phyloP scores from a whole-genome alignment of 2,888 invertebrate genomes.

The Germaria angustata region DNA sequence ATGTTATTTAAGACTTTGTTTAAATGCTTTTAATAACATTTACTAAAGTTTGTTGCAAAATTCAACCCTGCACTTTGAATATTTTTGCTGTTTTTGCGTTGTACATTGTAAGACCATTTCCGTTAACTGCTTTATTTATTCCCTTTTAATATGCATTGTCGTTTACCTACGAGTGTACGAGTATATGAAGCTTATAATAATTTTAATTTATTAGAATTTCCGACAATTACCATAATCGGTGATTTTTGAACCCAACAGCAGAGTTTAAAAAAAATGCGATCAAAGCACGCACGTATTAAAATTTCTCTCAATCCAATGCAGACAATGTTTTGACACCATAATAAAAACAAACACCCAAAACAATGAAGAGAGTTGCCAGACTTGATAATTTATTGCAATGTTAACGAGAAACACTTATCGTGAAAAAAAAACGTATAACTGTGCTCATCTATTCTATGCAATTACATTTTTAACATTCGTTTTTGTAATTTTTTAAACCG shows the following conservation, averaged over 20 bases:
- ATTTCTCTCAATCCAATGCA: background rate
- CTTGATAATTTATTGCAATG: too few species aligned
- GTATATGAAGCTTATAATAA: constrained; percentile 4
- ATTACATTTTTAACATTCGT: too few species aligned
- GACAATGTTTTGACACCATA: constrained; percentile 27
- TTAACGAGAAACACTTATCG: too few species aligned
- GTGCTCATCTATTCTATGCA: too few species aligned
- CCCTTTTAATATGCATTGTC: constrained; percentile 2
- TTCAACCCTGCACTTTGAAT: constrained; percentile 23
- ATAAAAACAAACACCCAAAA: background rate
- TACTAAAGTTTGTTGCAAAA: too few species aligned
- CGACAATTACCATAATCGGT: constrained; percentile 56
- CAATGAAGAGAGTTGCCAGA: background rate
- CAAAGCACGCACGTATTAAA: constrained; percentile 1
- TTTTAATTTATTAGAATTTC: constrained; percentile 58
- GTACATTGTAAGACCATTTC: constrained; percentile 17
- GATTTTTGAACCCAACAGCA: constrained; percentile 23
- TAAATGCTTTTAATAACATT: too few species aligned
- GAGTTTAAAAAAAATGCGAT: background rate
- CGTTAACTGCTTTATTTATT: constrained; percentile 43
- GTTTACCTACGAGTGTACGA: background rate
- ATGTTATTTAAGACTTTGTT: too few species aligned
- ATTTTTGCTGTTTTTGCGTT: background rate
- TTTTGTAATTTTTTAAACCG: too few species aligned
- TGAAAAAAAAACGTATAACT: too few species aligned